Conservation (phyloP, 2,797 vertebrate genomes). For the Tolypeutes matacus region DNA sequence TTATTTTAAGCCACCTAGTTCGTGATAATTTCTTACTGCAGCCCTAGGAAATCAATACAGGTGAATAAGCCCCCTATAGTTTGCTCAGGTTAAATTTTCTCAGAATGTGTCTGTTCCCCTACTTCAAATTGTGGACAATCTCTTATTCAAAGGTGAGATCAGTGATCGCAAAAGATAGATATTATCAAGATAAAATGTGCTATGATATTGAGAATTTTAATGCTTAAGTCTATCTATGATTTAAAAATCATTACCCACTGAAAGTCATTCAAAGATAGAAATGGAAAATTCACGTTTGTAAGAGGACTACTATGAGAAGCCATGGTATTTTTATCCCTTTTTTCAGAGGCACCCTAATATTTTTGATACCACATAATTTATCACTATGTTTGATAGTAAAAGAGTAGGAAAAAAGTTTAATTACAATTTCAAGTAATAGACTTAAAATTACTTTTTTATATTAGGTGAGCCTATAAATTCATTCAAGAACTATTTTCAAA, state of each 20-base stretch:
- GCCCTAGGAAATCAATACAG: background rate
- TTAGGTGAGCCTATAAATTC: background rate
- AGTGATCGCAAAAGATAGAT: background rate
- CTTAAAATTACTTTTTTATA: background rate
- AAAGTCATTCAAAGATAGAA: background rate
- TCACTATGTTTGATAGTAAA: background rate
- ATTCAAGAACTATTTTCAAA: background rate
- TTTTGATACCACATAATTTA: background rate
- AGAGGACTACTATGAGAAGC: background rate
- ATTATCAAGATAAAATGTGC: background rate
- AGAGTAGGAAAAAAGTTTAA: background rate
- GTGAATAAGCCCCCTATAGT: background rate
- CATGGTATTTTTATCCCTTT: background rate
- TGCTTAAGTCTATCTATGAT: background rate
- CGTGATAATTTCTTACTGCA: background rate
- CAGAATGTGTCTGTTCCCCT: background rate
- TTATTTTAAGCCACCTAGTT: background rate
- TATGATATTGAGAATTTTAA: background rate
- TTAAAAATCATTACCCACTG: background rate
- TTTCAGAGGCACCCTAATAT: background rate
- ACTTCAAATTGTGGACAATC: background rate
- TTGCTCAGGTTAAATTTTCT: background rate
- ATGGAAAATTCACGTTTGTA: background rate
- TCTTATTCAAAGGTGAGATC: background rate
- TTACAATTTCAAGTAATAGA: background rate